Evolutionary conservation across 2,113 vertebrate species (phyloP).

Genomic region (Serinus canaria): DNA sequence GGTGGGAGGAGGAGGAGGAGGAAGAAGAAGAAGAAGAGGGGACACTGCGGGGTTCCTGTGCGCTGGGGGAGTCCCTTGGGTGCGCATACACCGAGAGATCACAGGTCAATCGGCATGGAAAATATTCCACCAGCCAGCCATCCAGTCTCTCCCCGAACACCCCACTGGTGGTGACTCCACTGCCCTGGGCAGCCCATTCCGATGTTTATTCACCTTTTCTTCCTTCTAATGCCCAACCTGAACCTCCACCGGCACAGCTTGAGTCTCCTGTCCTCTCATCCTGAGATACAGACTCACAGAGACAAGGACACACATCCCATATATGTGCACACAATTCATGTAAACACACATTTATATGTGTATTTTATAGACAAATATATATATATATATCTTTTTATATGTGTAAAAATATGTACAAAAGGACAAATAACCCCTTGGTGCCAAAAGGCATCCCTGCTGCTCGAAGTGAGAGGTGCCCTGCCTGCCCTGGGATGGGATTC

Average conservation of each 20-base stretch:
- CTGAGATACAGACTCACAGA: neutral
- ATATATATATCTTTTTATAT: no score
- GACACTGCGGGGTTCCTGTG: fast-evolving
- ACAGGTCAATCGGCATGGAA: neutral
- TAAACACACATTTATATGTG: fast-evolving
- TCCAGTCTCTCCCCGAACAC: neutral
- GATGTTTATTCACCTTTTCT: neutral
- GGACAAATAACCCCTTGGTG: neutral
- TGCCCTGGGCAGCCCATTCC: neutral
- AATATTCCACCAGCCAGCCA: fast-evolving
- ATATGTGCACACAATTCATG: fast-evolving
- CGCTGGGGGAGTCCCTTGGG: fast-evolving
- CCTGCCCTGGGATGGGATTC: neutral
- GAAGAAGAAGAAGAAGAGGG: no score
- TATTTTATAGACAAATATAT: neutral
- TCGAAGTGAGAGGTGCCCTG: fast-evolving
- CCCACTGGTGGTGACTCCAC: neutral
- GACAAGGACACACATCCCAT: fast-evolving
- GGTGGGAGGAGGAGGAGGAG: no score
- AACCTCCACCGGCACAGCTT: neutral
- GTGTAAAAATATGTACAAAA: no score
- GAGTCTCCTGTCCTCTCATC: neutral
- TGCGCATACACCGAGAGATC: fast-evolving
- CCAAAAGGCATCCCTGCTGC: neutral
- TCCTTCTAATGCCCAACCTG: neutral